Conservation (phyloP, 2,797 vertebrate species). For the Corythornis leucogaster region DNA sequence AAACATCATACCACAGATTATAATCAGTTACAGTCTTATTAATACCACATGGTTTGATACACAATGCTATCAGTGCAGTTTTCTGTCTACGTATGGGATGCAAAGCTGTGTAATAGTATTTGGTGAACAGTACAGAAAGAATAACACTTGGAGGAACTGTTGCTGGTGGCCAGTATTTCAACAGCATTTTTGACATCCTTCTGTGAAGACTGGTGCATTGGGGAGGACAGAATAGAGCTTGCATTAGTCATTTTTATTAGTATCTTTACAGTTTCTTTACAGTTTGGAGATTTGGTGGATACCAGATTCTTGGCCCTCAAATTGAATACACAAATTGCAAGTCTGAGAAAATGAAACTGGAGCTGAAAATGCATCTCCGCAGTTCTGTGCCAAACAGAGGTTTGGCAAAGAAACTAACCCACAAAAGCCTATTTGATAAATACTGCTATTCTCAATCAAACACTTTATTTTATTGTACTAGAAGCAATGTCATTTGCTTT, state of each 20-base stretch:
- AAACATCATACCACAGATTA: neutral
- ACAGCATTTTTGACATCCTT: neutral
- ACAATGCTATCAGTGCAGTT: neutral
- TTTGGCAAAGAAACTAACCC: neutral
- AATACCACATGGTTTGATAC: neutral
- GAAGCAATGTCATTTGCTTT: neutral
- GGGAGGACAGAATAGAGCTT: neutral
- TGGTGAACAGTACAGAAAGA: neutral
- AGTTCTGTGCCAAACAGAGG: neutral
- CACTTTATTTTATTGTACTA: neutral
- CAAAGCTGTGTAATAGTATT: neutral
- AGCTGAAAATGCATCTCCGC: neutral
- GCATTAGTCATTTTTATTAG: neutral
- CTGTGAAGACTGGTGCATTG: neutral
- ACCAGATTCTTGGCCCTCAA: neutral
- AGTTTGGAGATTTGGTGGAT: neutral
- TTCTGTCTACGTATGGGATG: neutral
- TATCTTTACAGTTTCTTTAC: neutral
- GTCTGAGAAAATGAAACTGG: neutral
- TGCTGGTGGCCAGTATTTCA: neutral
- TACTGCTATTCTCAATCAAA: neutral
- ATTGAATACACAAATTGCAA: neutral
- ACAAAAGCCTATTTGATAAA: neutral
- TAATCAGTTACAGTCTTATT: neutral
- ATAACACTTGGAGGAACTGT: neutral